A percentile compares a stretch with the other conserved stretches of the same genome.
Evolutionary conservation across 2,888 invertebrate genomes (phyloP).

Genomic region (Tinea pellionella): DNA sequence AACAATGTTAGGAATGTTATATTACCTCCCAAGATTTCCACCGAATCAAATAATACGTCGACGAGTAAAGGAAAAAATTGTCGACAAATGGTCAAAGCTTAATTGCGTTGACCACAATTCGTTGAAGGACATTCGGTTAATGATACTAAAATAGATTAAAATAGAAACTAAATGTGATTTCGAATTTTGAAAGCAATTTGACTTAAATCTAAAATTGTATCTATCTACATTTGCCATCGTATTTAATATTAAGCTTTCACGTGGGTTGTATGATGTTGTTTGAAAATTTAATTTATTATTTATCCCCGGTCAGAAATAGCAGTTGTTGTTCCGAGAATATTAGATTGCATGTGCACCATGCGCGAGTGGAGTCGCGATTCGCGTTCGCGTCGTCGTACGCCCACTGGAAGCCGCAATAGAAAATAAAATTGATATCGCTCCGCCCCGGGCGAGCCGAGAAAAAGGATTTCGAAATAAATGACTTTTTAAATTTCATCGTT

Average conservation of each 20-base stretch:
- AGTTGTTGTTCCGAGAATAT: neutral
- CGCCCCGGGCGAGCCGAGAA: constrained; percentile 62
- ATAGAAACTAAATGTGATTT: constrained; percentile 23
- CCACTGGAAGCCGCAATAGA: constrained; percentile 51
- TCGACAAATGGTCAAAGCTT: constrained; percentile 61
- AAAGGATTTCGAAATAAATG: constrained; percentile 69
- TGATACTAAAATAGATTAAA: constrained; percentile 54
- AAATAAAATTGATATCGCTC: constrained; percentile 67
- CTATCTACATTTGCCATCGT: neutral
- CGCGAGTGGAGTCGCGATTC: constrained; percentile 10
- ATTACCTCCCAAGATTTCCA: neutral
- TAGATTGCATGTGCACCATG: constrained; percentile 3
- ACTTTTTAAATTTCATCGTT: constrained; percentile 71
- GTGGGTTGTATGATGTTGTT: neutral
- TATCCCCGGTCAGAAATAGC: constrained; percentile 22
- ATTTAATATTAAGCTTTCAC: neutral
- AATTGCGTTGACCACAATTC: constrained; percentile 57
- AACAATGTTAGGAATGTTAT: neutral
- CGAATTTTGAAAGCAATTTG: neutral
- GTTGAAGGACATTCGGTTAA: constrained; percentile 50
- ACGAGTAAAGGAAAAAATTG: constrained; percentile 43
- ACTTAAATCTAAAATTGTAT: neutral
- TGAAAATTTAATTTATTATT: constrained; percentile 18
- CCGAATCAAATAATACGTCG: constrained; percentile 15
- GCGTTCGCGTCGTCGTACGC: constrained; percentile 25